Base-by-base conservation (phyloP, 2,888 invertebrate genomes). In the Pimpla rufipes region DNA sequence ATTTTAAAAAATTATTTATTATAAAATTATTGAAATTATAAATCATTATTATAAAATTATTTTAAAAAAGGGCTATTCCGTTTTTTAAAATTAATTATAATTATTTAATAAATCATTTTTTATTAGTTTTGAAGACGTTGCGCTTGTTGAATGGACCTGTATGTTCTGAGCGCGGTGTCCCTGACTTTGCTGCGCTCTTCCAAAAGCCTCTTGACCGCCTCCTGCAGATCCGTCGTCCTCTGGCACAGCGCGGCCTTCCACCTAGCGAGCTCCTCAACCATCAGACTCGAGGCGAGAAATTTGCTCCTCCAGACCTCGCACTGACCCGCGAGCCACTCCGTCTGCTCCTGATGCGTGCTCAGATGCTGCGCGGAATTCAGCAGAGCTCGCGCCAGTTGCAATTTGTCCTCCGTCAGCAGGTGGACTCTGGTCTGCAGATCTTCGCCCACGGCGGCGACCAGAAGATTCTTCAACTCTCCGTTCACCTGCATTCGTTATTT, bases 221-320 rank as follows among this genome's bases (percentile, higher is more conserved):
- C 96, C 91, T 97, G 96, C 75, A 97, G 93, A 86, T 96, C 96
- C 40, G 95, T 95, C 70, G 96, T 95, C 92, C 96, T 95, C 86
- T 96, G 96, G 16, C 95, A 95, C 29, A 98, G 94, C 75, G 96
- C 95, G 66, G 97, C 97, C 92, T 98, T 98, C 85, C 85, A 85
- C 87, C 96, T 95, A 0, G 98, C 98, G 86, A 98, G 93, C 93
- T 98, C 98, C 93, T 98, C 98, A 1, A 98, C 97, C 97, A 98
- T 97, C 79, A 98, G 95, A 92, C 98, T 97, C 94, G 98, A 98
- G 29, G 99, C 98, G 88, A 98, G 94, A 93, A 98, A 99, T 95
- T 99, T 99, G 92, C 98, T 98, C 85, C 98, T 95, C 98, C 98
- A 99, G 68, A 99, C 98, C 94, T 99, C 98, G 92, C 98, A 98